These are phyloP conservation scores for Pipistrellus pygmaeus DNA, from an alignment of 2,797 vertebrate genomes.

Conservation along the genomic window DNA sequence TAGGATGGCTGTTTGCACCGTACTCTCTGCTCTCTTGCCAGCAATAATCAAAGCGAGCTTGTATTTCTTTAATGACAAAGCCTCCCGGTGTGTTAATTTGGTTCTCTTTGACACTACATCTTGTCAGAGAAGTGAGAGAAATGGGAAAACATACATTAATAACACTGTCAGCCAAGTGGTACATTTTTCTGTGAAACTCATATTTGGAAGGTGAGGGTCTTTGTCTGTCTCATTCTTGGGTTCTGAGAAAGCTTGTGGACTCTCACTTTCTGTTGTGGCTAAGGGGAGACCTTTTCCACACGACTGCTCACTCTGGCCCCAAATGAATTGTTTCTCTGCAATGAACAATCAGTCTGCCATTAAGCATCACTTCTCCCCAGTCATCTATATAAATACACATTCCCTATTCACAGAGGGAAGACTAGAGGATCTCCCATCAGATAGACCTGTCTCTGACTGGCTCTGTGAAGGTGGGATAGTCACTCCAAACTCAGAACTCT, in stretches of 20 bases:
- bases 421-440: background rate
- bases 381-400: background rate
- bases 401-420: background rate
- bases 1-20: conserved; percentile 72
- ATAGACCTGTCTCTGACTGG: background rate
- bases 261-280: background rate
- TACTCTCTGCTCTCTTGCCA: conserved; percentile 82
- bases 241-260: background rate
- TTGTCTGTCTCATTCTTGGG: conserved; percentile 14
- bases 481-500: background rate
- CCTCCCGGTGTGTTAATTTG: conserved; percentile 87
- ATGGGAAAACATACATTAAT: conserved; percentile 80
- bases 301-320: background rate
- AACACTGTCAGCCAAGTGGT: conserved; percentile 73
- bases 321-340: conserved; percentile 17
- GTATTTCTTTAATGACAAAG: conserved; percentile 87
- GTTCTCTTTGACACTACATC: conserved; percentile 79
- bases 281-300: background rate
- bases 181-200: conserved; percentile 57
- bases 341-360: background rate
- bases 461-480: background rate
- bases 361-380: background rate
- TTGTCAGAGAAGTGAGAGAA: conserved; percentile 82
- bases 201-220: conserved; percentile 56
- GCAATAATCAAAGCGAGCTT: conserved; percentile 86